Conservation (phyloP, 2,888 invertebrate genomes). For the Hymenopus coronatus region DNA sequence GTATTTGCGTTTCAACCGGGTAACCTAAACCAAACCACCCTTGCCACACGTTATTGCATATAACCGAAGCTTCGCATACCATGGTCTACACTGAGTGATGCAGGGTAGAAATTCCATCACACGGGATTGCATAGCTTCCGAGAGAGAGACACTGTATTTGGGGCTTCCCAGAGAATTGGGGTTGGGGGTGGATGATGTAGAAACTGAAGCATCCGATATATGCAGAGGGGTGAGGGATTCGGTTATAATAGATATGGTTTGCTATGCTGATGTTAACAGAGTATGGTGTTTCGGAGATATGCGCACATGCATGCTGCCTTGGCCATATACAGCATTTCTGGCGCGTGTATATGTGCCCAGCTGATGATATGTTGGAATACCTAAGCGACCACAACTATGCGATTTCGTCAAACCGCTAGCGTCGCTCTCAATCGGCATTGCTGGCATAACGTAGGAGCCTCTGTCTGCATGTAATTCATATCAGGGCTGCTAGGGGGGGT, state of each 20-base stretch:
- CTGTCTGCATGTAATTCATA: neutral
- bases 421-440: constrained; percentile 4
- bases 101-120: constrained; percentile 27
- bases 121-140: constrained; percentile 10
- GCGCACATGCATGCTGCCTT: neutral
- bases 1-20: neutral
- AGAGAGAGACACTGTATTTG: neutral
- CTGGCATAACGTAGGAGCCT: neutral
- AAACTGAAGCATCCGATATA: constrained; percentile 9
- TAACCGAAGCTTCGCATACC: constrained; percentile 8
- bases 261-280: neutral
- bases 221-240: neutral
- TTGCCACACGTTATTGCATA: neutral
- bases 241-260: neutral
- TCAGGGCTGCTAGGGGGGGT: neutral
- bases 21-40: neutral
- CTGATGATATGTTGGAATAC: constrained; percentile 12
- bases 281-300: neutral
- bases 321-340: neutral
- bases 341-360: neutral
- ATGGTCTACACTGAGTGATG: constrained; percentile 24
- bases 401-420: constrained; percentile 10
- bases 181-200: neutral
- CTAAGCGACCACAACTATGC: neutral
- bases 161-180: constrained; percentile 1